Evolutionary conservation across 1,140 invertebrate genomes (phyloP).

Genomic region (Brachionus koreanus): DNA sequence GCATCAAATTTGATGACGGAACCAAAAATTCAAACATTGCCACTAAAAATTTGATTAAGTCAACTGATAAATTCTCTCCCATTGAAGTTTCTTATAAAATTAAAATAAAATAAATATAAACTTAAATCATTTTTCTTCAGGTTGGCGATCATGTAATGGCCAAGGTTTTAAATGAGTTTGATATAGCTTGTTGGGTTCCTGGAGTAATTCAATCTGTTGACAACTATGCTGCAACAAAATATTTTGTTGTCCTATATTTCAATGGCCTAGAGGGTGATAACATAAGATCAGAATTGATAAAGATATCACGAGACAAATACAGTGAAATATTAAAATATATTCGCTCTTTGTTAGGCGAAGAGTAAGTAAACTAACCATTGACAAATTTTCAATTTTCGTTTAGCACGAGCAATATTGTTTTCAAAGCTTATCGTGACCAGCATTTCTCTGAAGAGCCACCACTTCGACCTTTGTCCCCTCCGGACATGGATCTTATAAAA

Average conservation of each 20-base stretch:
- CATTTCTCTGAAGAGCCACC: neutral
- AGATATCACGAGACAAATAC: neutral
- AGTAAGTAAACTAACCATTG: neutral
- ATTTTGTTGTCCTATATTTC: constrained; percentile 8
- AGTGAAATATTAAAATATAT: constrained; percentile 15
- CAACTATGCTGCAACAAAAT: neutral
- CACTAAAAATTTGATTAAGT: neutral
- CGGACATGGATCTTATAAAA: constrained; percentile 18
- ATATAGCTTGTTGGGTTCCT: constrained; percentile 26
- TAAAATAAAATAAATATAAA: neutral
- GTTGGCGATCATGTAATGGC: constrained; percentile 31
- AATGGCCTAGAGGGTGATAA: constrained; percentile 34
- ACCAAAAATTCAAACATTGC: neutral
- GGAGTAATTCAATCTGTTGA: constrained; percentile 27
- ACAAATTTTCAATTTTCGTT: neutral
- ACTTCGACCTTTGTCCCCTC: neutral
- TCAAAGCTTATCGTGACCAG: constrained; percentile 8
- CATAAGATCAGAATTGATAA: constrained; percentile 2
- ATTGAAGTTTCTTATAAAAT: neutral
- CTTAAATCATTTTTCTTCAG: neutral
- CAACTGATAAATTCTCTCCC: neutral
- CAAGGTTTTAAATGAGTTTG: constrained; percentile 27
- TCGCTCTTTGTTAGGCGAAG: neutral
- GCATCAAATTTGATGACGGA: constrained; percentile 32
- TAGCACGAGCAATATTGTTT: neutral